Conservation (phyloP, 2,797 vertebrate species). For the Borostomias antarcticus region DNA sequence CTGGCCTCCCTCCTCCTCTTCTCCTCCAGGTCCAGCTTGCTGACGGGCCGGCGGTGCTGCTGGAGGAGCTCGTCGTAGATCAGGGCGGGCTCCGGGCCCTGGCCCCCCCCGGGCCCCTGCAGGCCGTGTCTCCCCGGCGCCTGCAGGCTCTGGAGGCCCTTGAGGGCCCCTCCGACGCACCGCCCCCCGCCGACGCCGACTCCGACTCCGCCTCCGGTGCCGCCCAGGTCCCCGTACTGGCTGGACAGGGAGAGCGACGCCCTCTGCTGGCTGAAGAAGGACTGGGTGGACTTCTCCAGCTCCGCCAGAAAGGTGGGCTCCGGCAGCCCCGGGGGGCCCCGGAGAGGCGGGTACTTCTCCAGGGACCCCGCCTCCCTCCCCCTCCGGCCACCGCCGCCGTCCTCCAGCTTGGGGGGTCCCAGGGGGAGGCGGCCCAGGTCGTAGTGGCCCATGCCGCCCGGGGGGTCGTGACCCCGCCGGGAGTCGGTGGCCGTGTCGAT, state of each 20-base stretch:
- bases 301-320: conserved; percentile 88
- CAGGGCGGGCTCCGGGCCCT: conserved; percentile 78
- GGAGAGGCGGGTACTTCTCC: conserved; percentile 83
- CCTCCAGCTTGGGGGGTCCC: conserved; percentile 81
- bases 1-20: conserved; percentile 87
- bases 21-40: conserved; percentile 96
- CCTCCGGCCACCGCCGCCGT: conserved; percentile 68
- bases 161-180: conserved; percentile 54
- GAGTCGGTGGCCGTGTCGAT: conserved; percentile 85
- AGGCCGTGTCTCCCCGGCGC: conserved; percentile 64
- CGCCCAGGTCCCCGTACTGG: conserved; percentile 79
- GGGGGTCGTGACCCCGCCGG: conserved; percentile 78
- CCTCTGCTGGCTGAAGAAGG: conserved; percentile 89
- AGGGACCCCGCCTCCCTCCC: conserved; percentile 74
- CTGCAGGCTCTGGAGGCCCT: conserved; percentile 66
- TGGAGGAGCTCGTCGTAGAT: conserved; percentile 93
- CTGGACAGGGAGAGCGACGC: conserved; percentile 75
- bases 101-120: conserved; percentile 55
- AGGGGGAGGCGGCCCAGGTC: conserved; percentile 79
- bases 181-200: conserved; percentile 65
- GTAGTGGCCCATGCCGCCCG: conserved; percentile 70
- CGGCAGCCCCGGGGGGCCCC: conserved; percentile 64
- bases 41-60: conserved; percentile 90
- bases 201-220: conserved; percentile 79
- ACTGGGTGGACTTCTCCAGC: conserved; percentile 92